phyloP scores from a whole-genome alignment of 2,888 invertebrate species.

The Eupeodes luniger region DNA sequence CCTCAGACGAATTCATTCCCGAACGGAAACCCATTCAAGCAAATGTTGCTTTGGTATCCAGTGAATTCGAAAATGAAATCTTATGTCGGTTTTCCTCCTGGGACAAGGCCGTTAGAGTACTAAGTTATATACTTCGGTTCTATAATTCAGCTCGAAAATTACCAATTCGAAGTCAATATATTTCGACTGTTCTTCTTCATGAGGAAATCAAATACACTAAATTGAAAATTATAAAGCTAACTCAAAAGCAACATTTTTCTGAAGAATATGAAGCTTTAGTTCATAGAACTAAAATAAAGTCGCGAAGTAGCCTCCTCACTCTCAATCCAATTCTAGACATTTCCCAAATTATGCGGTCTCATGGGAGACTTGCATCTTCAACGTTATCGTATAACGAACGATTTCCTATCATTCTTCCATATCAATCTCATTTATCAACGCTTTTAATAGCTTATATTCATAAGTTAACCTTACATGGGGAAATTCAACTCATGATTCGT shows the following conservation, averaged over 20 bases:
- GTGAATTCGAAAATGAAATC: background rate
- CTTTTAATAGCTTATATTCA: constrained; percentile 11
- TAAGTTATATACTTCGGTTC: background rate
- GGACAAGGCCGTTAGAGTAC: background rate
- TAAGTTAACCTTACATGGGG: background rate
- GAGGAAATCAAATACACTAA: constrained; percentile 9
- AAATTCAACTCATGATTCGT: background rate
- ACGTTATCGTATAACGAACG: no score
- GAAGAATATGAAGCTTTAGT: background rate
- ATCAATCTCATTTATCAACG: background rate
- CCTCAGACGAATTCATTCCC: background rate
- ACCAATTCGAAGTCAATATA: background rate
- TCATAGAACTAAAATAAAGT: background rate
- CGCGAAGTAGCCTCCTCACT: background rate
- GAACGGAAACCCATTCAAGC: background rate
- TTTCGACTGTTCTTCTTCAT: background rate
- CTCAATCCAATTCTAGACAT: background rate
- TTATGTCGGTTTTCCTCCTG: background rate
- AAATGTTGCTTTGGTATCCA: background rate
- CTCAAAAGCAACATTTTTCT: constrained; percentile 43
- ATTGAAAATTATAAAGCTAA: background rate
- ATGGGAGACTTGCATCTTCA: no score
- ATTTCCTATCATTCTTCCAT: background rate
- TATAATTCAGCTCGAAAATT: background rate
- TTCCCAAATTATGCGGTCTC: no score